A percentile compares a stretch with the other conserved stretches of the same genome.
phyloP scores from a whole-genome alignment of 2,113 vertebrate species.

The Coreoperca whiteheadi region DNA sequence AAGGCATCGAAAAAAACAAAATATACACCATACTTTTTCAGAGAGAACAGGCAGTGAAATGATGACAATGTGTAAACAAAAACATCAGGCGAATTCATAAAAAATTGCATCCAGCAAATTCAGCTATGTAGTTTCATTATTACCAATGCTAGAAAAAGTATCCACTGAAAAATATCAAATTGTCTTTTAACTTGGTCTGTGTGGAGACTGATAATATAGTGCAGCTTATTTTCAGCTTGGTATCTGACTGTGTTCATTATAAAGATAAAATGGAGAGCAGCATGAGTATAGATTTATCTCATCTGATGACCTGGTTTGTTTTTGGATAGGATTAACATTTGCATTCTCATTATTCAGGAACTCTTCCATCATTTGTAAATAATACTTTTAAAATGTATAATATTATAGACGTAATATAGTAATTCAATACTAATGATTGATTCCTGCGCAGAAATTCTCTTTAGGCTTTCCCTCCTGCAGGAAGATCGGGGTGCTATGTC shows the following conservation, averaged over 20 bases:
- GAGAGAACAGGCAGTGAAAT: conserved; percentile 52
- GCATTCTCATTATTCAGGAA: conserved; percentile 19
- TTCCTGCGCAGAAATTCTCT: conserved; percentile 16
- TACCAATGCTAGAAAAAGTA: not conserved
- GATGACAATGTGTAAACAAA: conserved; percentile 71
- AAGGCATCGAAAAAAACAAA: conserved; percentile 46
- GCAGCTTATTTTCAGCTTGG: conserved; percentile 17
- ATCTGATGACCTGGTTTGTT: conserved; percentile 10
- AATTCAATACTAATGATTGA: conserved; percentile 39
- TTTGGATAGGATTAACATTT: conserved; percentile 20
- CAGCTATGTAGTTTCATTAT: not conserved
- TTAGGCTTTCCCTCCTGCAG: conserved; percentile 25
- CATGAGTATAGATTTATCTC: not conserved
- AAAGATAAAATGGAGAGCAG: conserved; percentile 24
- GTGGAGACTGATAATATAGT: conserved; percentile 28
- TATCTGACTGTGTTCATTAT: conserved; percentile 13
- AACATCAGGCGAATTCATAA: conserved; percentile 54
- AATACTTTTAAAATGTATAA: conserved; percentile 26
- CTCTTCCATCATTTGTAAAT: conserved; percentile 22
- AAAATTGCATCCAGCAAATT: conserved; percentile 40
- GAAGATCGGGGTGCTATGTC: conserved; percentile 35
- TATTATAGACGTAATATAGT: conserved; percentile 9
- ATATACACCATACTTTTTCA: conserved; percentile 26
- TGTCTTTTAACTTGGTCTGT: conserved; percentile 8
- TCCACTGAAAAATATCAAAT: not conserved